Evolutionary conservation across 2,797 vertebrate genomes (phyloP).

Genomic region (Rhinichthys osculus): DNA sequence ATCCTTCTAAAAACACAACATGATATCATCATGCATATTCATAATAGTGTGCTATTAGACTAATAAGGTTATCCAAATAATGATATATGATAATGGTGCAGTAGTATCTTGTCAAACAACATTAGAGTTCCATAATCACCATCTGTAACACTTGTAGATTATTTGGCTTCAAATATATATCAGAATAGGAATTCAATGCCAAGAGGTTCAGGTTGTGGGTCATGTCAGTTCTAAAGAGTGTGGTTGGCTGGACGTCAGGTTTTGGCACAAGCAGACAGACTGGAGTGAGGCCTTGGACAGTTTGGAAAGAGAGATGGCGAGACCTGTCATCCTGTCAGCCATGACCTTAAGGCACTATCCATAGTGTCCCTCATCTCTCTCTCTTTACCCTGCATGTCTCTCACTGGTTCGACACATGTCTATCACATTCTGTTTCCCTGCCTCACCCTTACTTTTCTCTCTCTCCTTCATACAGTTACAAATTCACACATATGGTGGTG

Average conservation of each 20-base stretch:
- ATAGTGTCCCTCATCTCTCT: conserved; percentile 45
- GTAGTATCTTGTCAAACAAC: conserved; percentile 46
- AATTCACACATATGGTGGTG: conserved; percentile 74
- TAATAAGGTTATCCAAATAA: conserved; percentile 67
- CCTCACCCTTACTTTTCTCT: conserved; percentile 59
- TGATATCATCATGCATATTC: conserved; percentile 65
- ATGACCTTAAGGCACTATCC: conserved; percentile 78
- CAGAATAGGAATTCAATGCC: not conserved
- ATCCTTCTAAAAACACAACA: conserved; percentile 66
- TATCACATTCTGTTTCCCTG: conserved; percentile 32
- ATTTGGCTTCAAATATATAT: conserved; percentile 46
- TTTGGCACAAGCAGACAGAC: conserved; percentile 57
- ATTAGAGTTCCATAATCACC: conserved; percentile 22
- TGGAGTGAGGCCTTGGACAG: conserved; percentile 28
- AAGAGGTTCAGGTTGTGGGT: conserved; percentile 34
- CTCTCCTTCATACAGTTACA: conserved; percentile 77
- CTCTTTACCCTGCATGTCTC: conserved; percentile 17
- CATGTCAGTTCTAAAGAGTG: conserved; percentile 14
- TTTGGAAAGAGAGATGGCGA: conserved; percentile 27
- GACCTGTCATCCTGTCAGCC: conserved; percentile 89
- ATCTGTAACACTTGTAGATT: conserved; percentile 47
- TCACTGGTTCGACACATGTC: conserved; percentile 43
- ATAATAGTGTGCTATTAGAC: conserved; percentile 68
- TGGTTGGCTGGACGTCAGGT: conserved; percentile 38
- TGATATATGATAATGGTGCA: conserved; percentile 44